Evolutionary conservation across 2,797 vertebrate species (phyloP), one percentile per base, ranked within the genome.

Genomic region (Carcharodon carcharias): DNA sequence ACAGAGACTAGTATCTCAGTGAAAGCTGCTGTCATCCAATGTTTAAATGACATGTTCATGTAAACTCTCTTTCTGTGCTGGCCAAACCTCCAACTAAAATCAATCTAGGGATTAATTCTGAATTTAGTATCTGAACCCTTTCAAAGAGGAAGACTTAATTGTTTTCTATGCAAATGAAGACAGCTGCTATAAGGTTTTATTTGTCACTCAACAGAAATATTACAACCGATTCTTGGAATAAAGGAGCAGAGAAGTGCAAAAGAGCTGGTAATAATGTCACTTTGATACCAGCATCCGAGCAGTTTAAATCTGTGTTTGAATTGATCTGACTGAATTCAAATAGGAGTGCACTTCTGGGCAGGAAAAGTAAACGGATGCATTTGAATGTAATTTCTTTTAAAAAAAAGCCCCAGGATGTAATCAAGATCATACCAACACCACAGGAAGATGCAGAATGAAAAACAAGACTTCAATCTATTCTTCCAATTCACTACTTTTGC

Each of bases 121-220:
- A 93, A 67, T 67, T 93, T 45, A 26, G 18, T 93, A 67, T 45
- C 7, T 45, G n/a, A 67, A 21, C 16, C 16, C 91, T 67, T 45
- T 45, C 40, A 67, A 93, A 93, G 58, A 65, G n/a, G 91, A 93
- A 93, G 18, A 21, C 61, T 50, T 45, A 93, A 67, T 65, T 67
- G 91, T 67, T 45, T 93, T 67, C 91, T 40, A 67, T 67, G 91
- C 63, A 93, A 67, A 93, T 93, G n/a, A 67, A 93, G 12, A 67
- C 63, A 67, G 61, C 87, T 45, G 82, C 82, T 50, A 9, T 85
- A 18, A 58, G 45, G 31, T 40, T 92, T 92, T 92, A 8, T 58
- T 93, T 93, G n/a, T 63, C n/a, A 93, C 40, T 63, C 16, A 26
- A 45, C 91, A 93, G 82, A 85, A 85, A 85, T 45, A 23, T 82